Percentiles rank a stretch among this genome's conserved stretches.
Evolutionary conservation across 2,797 vertebrate species (phyloP).

Genomic region (Peromyscus attwateri): DNA sequence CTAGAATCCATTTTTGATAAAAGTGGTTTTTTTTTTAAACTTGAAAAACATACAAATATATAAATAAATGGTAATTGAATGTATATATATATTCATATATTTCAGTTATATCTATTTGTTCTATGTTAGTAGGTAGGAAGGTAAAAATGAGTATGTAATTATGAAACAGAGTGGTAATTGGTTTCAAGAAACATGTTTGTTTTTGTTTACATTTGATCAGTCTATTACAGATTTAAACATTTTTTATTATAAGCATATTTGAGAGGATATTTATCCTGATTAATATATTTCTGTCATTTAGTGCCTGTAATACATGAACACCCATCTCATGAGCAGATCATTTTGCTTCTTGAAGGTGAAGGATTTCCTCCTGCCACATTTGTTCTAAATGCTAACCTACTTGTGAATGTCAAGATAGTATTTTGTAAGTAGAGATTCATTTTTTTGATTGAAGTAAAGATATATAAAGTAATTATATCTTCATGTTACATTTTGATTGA

Average conservation of each 20-base stretch:
- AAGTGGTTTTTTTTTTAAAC: background rate
- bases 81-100: background rate
- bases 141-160: slow-evolving; percentile 39
- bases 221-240: slow-evolving; percentile 29
- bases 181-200: slow-evolving; percentile 49
- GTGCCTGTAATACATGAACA: slow-evolving; percentile 92
- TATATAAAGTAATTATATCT: slow-evolving; percentile 67
- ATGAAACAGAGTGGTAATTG: slow-evolving; percentile 13
- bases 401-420: slow-evolving; percentile 94
- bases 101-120: slow-evolving; percentile 30
- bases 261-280: slow-evolving; percentile 39
- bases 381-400: slow-evolving; percentile 95
- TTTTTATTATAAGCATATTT: slow-evolving; percentile 43
- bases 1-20: slow-evolving; percentile 53
- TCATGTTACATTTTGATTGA: slow-evolving; percentile 51
- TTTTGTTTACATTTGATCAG: slow-evolving; percentile 60
- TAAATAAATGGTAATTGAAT: slow-evolving; percentile 22
- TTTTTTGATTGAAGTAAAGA: slow-evolving; percentile 49
- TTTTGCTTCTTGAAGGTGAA: slow-evolving; percentile 91
- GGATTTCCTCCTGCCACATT: slow-evolving; percentile 93
- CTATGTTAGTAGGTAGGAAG: slow-evolving; percentile 35
- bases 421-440: slow-evolving; percentile 91
- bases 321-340: slow-evolving; percentile 92
- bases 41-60: slow-evolving; percentile 37
- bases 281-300: slow-evolving; percentile 82